Evolutionary conservation across 2,113 vertebrate genomes (phyloP).

Genomic region (Saguinus midas): DNA sequence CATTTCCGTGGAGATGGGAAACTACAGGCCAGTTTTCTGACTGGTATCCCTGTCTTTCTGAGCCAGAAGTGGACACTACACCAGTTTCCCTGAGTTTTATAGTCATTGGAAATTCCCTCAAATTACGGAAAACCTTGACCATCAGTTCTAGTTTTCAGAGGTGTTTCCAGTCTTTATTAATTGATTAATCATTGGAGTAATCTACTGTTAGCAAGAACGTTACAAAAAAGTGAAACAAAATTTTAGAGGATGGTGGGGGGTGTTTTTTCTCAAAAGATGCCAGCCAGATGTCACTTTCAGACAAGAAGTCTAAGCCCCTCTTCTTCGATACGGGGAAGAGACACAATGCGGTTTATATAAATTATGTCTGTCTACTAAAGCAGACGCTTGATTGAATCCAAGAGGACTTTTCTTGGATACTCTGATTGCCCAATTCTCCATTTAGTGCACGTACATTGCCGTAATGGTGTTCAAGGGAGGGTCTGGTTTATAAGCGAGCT

Average conservation of each 20-base stretch:
- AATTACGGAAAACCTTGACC: neutral
- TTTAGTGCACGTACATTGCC: neutral
- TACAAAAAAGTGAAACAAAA: conserved; percentile 33
- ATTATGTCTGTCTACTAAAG: neutral
- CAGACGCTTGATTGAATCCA: conserved; percentile 46
- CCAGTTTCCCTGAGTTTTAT: neutral
- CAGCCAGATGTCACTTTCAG: conserved; percentile 27
- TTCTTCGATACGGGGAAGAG: conserved; percentile 31
- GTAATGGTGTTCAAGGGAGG: neutral
- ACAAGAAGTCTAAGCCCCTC: conserved; percentile 23
- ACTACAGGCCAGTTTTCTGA: neutral
- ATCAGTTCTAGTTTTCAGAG: neutral
- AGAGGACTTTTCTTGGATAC: neutral
- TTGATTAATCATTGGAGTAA: neutral
- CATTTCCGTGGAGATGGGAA: neutral
- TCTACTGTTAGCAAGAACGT: neutral
- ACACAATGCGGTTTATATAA: conserved; percentile 2
- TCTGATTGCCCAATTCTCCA: neutral
- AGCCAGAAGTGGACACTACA: neutral
- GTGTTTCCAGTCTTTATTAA: neutral
- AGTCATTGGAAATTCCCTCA: neutral
- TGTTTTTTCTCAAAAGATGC: neutral
- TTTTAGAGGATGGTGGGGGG: neutral
- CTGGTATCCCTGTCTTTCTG: neutral
- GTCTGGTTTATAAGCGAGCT: conserved; percentile 46